A percentile compares a stretch with the other conserved stretches of the same genome.
Conservation (phyloP, 2,113 vertebrate species). For the Aspiorhynchus laticeps region DNA sequence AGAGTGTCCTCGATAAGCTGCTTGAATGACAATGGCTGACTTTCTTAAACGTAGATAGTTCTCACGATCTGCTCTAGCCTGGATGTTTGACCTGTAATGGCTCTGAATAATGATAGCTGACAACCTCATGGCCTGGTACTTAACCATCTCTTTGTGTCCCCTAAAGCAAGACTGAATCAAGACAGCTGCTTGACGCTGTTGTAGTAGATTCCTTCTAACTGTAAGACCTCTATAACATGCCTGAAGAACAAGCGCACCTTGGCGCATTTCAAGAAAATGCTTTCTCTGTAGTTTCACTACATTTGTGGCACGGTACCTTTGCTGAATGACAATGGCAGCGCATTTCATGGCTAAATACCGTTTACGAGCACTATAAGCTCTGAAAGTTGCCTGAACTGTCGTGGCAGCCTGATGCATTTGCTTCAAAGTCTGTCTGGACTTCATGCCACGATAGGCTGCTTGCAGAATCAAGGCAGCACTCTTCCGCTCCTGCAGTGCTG, state of each 20-base stretch:
- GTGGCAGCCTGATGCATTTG: slow-evolving; percentile 68
- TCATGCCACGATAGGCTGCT: slow-evolving; percentile 78
- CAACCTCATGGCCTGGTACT: slow-evolving; percentile 74
- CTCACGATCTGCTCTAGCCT: slow-evolving; percentile 63
- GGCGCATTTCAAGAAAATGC: slow-evolving; percentile 68
- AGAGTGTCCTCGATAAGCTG: slow-evolving; percentile 67
- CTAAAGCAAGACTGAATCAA: slow-evolving; percentile 79
- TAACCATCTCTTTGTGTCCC: slow-evolving; percentile 69
- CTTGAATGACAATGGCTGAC: slow-evolving; percentile 72
- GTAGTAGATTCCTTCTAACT: slow-evolving; percentile 66
- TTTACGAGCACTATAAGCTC: slow-evolving; percentile 63
- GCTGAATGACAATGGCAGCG: slow-evolving; percentile 72
- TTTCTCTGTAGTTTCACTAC: slow-evolving; percentile 61
- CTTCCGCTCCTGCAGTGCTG: slow-evolving; percentile 63
- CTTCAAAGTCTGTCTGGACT: slow-evolving; percentile 66
- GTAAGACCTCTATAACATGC: slow-evolving; percentile 75
- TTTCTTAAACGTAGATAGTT: slow-evolving; percentile 67
- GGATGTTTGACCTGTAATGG: slow-evolving; percentile 69
- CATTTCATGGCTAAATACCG: slow-evolving; percentile 67
- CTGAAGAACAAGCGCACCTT: slow-evolving; percentile 73
- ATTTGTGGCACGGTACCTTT: slow-evolving; percentile 66
- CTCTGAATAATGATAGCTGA: slow-evolving; percentile 81
- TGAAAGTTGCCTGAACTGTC: slow-evolving; percentile 77
- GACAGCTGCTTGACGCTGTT: slow-evolving; percentile 73
- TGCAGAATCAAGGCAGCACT: slow-evolving; percentile 76